Evolutionary conservation across 2,888 invertebrate species (phyloP), one percentile per base, ranked within the genome.

Genomic region (Enchytraeus crypticus): DNA sequence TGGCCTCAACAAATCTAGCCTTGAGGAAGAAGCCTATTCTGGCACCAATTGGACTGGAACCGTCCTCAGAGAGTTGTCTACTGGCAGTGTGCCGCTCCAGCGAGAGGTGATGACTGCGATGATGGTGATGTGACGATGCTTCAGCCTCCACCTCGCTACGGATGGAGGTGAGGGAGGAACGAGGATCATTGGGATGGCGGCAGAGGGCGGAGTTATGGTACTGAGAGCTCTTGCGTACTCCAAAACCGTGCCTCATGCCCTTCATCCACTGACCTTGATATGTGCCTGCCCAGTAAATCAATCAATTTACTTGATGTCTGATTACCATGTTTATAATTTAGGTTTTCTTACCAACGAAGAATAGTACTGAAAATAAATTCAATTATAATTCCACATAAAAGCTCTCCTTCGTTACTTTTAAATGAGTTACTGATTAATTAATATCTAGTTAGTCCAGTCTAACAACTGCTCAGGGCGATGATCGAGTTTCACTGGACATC

Each of bases 241-340:
- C 98, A 81, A 96, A 97, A 18, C 98, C 98, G 80, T 98, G 97
- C 60, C 98, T 86, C 86, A 95, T 88, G 49, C 98, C 98, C 61
- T 93, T 87, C 81, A 92, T 85, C 98, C 98, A 98, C 85, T 98
- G 97, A 66, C 98, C 98, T 82, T 96, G 93, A 83, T 81, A 82
- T 21, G 76, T 77, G 30, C 81, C 81, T 67, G n/a, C n/a, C n/a
- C n/a, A n/a, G n/a, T n/a, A n/a, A n/a, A n/a, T n/a, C n/a, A n/a
- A n/a, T n/a, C n/a, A n/a, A n/a, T n/a, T n/a, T n/a, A n/a, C n/a
- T n/a, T n/a, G n/a, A n/a, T n/a, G n/a, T n/a, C n/a, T n/a, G n/a
- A n/a, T n/a, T n/a, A n/a, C n/a, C n/a, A n/a, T n/a, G n/a, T n/a
- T n/a, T n/a, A n/a, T n/a, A n/a, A n/a, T n/a, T n/a, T n/a, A n/a